phyloP scores from a whole-genome alignment of 2,113 vertebrate species.

The Amphiprion percula region DNA sequence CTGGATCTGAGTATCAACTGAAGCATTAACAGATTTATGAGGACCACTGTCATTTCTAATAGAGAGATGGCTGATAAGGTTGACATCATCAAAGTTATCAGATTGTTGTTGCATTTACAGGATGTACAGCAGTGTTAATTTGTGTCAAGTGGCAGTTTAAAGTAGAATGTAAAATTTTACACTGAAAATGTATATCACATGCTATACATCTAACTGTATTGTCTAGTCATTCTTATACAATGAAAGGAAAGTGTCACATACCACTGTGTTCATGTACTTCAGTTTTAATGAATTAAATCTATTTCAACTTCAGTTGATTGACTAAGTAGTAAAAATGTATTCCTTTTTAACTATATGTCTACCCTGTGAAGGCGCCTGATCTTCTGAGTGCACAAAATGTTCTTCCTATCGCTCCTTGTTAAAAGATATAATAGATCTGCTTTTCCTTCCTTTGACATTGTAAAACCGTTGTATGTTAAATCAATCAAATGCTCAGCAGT shows the following conservation, averaged over 20 bases:
- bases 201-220: background rate
- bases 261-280: too few species aligned
- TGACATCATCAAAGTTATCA: background rate
- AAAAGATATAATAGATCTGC: background rate
- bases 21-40: background rate
- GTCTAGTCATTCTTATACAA: too few species aligned
- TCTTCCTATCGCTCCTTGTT: background rate
- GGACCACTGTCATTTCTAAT: background rate
- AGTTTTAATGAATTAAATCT: too few species aligned
- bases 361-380: background rate
- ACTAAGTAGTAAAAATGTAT: too few species aligned
- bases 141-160: background rate
- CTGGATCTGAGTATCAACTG: background rate
- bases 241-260: too few species aligned
- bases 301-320: too few species aligned
- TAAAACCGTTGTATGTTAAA: constrained; percentile 28
- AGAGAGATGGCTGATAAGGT: too few species aligned
- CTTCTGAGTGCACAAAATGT: background rate
- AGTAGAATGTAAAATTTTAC: background rate
- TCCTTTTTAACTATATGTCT: background rate
- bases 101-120: background rate
- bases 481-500: constrained; percentile 27
- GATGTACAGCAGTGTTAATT: background rate
- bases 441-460: constrained; percentile 3
- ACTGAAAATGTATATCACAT: background rate